A percentile compares a stretch with the other conserved stretches of the same genome.
Conservation (phyloP, 2,113 vertebrate genomes). For the Solea senegalensis region DNA sequence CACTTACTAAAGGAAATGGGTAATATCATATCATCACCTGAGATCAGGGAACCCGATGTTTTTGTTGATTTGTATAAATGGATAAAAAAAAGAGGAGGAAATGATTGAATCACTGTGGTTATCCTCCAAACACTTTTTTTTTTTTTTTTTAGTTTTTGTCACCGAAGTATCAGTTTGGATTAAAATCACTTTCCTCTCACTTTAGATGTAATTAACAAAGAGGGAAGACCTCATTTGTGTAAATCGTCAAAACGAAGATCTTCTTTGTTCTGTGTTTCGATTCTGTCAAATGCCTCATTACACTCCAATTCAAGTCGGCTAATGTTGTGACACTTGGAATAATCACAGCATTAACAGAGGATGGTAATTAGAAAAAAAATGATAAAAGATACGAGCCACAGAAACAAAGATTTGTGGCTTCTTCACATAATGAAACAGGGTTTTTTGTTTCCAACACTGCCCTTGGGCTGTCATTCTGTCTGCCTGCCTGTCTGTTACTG, state of each 20-base stretch:
- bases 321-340: conserved; percentile 73
- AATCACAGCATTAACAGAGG: conserved; percentile 62
- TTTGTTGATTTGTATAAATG: not conserved
- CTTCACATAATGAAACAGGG: conserved; percentile 50
- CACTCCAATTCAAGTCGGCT: conserved; percentile 50
- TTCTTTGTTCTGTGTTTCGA: conserved; percentile 16
- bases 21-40: not conserved
- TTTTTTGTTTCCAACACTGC: conserved; percentile 48
- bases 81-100: not conserved
- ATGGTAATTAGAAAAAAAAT: conserved; percentile 69
- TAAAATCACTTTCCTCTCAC: conserved; percentile 28
- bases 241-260: conserved; percentile 62
- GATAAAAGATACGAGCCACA: conserved; percentile 52
- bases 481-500: conserved; percentile 67
- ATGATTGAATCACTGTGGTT: not conserved
- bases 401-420: conserved; percentile 47
- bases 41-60: no score
- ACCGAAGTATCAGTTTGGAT: not conserved
- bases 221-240: conserved; percentile 56
- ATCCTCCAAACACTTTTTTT: not conserved
- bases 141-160: not conserved
- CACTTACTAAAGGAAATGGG: conserved; percentile 7
- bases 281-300: conserved; percentile 55
- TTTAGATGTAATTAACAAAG: conserved; percentile 48
- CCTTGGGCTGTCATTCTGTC: conserved; percentile 63